Conservation (phyloP, 2,113 vertebrate genomes). For the Ceuthmochares aereus region DNA sequence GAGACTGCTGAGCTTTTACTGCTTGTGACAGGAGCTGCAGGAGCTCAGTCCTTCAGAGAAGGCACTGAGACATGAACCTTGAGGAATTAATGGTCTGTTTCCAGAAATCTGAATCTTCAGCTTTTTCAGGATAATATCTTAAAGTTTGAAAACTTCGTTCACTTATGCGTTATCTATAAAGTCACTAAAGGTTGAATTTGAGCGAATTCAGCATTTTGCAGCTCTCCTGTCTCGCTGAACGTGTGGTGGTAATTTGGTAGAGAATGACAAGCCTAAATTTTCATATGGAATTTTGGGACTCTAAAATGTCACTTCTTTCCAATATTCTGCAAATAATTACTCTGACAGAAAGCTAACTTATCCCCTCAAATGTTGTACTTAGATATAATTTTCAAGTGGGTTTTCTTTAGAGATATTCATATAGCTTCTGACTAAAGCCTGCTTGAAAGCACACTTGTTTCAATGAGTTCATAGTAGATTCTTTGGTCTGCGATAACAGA, state of each 20-base stretch:
- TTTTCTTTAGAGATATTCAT: background rate
- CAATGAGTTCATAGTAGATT: background rate
- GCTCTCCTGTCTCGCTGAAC: background rate
- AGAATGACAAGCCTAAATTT: background rate
- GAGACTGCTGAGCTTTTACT: background rate
- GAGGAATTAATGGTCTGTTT: background rate
- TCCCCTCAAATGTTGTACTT: background rate
- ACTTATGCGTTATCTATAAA: background rate
- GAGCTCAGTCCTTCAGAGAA: background rate
- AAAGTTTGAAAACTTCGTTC: background rate
- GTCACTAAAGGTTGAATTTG: background rate
- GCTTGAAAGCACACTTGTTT: background rate
- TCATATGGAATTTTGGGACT: background rate
- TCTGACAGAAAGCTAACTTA: background rate
- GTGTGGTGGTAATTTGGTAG: background rate
- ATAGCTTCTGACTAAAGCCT: background rate
- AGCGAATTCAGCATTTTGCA: background rate
- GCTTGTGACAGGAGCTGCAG: background rate
- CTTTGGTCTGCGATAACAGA: background rate
- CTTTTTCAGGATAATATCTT: background rate
- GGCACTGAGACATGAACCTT: background rate
- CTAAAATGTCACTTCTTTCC: background rate
- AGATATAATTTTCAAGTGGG: background rate
- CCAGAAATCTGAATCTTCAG: background rate
- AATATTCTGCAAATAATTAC: background rate